Conservation (phyloP, 2,797 vertebrate species). For the Poeciliopsis infans region DNA sequence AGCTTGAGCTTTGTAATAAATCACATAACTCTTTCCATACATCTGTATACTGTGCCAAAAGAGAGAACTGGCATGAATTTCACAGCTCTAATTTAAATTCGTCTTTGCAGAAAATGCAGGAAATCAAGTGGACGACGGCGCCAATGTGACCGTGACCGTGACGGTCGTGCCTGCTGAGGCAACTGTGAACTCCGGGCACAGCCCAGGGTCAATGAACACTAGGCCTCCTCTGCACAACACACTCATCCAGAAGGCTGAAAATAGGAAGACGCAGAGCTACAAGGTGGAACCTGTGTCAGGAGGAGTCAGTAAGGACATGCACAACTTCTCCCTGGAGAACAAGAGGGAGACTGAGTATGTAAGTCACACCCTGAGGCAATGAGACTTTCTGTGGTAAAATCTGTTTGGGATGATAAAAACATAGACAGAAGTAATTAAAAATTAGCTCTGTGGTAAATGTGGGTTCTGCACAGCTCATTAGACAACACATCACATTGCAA, state of each 20-base stretch:
- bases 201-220: slow-evolving; percentile 61
- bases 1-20: background rate
- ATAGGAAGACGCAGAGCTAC: slow-evolving; percentile 88
- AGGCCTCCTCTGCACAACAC: slow-evolving; percentile 80
- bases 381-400: slow-evolving; percentile 3
- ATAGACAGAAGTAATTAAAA: background rate
- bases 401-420: slow-evolving; percentile 7
- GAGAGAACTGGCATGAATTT: slow-evolving; percentile 2
- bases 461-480: slow-evolving; percentile 12
- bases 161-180: slow-evolving; percentile 26
- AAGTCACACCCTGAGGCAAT: slow-evolving; percentile 72
- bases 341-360: slow-evolving; percentile 93
- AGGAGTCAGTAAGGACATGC: slow-evolving; percentile 83
- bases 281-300: slow-evolving; percentile 87
- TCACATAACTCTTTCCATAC: background rate
- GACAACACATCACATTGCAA: background rate
- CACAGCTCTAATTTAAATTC: slow-evolving; percentile 5
- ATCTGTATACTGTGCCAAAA: background rate
- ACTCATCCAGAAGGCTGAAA: slow-evolving; percentile 86
- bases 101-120: slow-evolving; percentile 79
- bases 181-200: slow-evolving; percentile 54
- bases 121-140: slow-evolving; percentile 81
- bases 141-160: slow-evolving; percentile 65
- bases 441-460: slow-evolving; percentile 1
- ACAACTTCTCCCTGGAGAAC: slow-evolving; percentile 92